phyloP scores from a whole-genome alignment of 2,797 vertebrate genomes.

The Liparis tanakae region DNA sequence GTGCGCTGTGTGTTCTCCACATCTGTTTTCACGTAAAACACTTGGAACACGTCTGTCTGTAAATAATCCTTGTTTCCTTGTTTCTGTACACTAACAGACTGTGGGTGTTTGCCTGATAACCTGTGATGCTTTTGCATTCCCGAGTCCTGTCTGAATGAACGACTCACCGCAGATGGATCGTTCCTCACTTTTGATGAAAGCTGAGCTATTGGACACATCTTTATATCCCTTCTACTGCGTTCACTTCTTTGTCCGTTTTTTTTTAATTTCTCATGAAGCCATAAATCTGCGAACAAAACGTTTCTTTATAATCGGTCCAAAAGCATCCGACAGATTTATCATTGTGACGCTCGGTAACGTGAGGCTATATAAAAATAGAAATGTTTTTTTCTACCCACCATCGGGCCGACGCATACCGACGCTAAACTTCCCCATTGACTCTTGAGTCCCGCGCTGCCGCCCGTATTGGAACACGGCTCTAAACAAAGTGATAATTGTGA shows the following conservation, averaged over 20 bases:
- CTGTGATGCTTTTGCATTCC: constrained; percentile 59
- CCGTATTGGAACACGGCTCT: neutral
- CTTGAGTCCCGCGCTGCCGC: neutral
- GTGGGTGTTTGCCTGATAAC: constrained; percentile 55
- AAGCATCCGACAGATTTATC: neutral
- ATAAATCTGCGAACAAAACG: constrained; percentile 10
- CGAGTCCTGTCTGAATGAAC: constrained; percentile 34
- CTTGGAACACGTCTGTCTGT: constrained; percentile 33
- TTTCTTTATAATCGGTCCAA: neutral
- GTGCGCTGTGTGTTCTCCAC: constrained; percentile 36
- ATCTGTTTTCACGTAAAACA: constrained; percentile 36
- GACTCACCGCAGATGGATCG: too few relatives aligned
- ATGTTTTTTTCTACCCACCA: too few relatives aligned
- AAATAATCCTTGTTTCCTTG: constrained; percentile 2
- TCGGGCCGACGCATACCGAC: neutral
- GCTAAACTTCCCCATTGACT: neutral
- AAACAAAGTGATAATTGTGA: neutral
- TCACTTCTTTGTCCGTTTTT: neutral
- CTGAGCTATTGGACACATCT: too few relatives aligned
- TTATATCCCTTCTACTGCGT: too few relatives aligned
- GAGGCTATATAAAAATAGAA: neutral
- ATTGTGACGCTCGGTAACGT: neutral
- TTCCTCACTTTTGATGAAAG: too few relatives aligned
- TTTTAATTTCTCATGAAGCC: constrained; percentile 11
- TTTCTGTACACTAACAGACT: constrained; percentile 53